Evolutionary conservation across 1,140 invertebrate species (phyloP), one percentile per base, ranked within the genome.

Genomic region (Andricus grossulariae): DNA sequence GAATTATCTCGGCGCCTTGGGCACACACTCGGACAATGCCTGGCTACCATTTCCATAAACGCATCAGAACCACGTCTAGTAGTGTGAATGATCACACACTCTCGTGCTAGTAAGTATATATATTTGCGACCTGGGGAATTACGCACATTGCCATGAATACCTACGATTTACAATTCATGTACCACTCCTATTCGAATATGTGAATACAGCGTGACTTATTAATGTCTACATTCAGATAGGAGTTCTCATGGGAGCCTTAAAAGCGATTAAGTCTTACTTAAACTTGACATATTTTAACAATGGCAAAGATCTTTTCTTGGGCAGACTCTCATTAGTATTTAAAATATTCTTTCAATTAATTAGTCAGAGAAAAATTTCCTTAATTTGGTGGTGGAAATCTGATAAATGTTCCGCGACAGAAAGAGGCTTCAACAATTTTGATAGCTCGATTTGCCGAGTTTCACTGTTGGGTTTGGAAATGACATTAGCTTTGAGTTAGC

Each of bases 201-300:
- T 73, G 72, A 79, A 82, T 74, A 79, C 79, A 78, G 78, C 77
- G 71, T 83, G 86, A 88, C 87, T 88, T 87, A 87, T 88, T 88
- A 87, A 87, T 86, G 86, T 80, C 85, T 80, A 80, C 82, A 87
- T 88, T 87, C 85, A 85, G 84, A 88, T 86, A 87, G 74, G 74
- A 76, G 81, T 57, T 66, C 82, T 82, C 85, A 51, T 82, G 80
- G 86, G 84, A 77, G 76, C 70, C 79, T 79, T 39, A 25, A 79
- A 79, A 81, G 74, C 71, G 81, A 78, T 82, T 79, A 84, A 83
- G 78, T 86, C 77, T 80, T 80, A 84, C 81, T 82, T 80, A 81
- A 84, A 78, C 81, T 66, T 82, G 55, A 80, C 75, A 78, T 82
- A 79, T 66, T 80, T 80, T 83, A 83, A 83, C 83, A 80, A 83